Conservation (phyloP, 1,140 invertebrate genomes). For the Euwallacea similis region DNA sequence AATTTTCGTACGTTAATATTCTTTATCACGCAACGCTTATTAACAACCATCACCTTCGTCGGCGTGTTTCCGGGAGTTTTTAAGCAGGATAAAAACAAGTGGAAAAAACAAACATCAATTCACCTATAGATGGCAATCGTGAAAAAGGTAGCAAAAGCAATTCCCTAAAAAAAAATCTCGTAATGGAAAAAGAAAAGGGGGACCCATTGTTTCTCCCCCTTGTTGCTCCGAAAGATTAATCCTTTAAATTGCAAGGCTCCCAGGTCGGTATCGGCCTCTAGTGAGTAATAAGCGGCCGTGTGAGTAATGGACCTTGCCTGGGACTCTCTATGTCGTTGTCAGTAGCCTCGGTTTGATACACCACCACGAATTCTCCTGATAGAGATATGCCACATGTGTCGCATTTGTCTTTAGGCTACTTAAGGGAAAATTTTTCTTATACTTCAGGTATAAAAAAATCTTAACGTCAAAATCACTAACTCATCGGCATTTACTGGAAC, state of each 20-base stretch:
- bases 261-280: slow-evolving; percentile 32
- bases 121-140: background rate
- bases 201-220: slow-evolving; percentile 6
- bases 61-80: no score
- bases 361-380: slow-evolving; percentile 18
- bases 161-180: slow-evolving; percentile 3
- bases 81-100: no score
- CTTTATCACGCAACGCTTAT: no score
- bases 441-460: no score
- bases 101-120: background rate
- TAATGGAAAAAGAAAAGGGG: slow-evolving; percentile 14
- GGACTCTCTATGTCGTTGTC: slow-evolving; percentile 30
- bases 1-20: no score
- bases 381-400: slow-evolving; percentile 6
- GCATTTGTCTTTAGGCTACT: background rate
- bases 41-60: no score
- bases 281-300: slow-evolving; percentile 37
- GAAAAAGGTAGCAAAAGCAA: background rate
- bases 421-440: no score
- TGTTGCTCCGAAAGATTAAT: slow-evolving; percentile 28
- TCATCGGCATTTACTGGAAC: background rate
- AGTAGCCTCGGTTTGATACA: slow-evolving; percentile 24
- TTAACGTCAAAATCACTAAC: background rate
- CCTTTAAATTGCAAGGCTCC: slow-evolving; percentile 32
- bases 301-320: slow-evolving; percentile 31